Evolutionary conservation across 2,888 invertebrate genomes (phyloP).

Genomic region (Hirtodrosophila trivittata): DNA sequence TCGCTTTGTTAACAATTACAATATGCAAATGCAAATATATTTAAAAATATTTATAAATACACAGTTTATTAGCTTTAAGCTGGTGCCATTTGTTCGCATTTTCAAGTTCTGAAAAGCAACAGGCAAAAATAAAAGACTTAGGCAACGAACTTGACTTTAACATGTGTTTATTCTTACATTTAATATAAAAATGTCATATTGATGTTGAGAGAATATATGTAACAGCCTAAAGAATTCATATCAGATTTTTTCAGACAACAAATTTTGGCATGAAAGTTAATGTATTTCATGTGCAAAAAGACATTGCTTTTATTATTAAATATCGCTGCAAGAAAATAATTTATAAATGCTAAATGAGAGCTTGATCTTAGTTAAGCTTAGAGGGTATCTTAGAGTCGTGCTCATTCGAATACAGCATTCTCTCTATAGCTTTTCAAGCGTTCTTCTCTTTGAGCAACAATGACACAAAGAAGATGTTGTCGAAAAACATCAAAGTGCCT

Average conservation of each 20-base stretch:
- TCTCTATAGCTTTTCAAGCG: too few relatives aligned
- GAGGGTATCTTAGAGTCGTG: too few relatives aligned
- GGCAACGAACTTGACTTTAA: constrained; percentile 51
- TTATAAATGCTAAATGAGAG: too few relatives aligned
- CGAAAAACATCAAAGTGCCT: constrained; percentile 61
- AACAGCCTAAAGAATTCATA: too few relatives aligned
- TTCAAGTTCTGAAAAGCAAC: constrained; percentile 27
- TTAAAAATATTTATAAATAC: constrained; percentile 16
- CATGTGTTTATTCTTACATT: constrained; percentile 17
- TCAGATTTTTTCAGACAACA: too few relatives aligned
- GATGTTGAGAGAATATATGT: constrained; percentile 5
- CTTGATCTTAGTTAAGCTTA: too few relatives aligned
- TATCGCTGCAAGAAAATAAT: too few relatives aligned
- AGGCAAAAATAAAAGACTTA: constrained; percentile 47
- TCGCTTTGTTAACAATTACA: constrained; percentile 19
- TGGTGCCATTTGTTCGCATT: too few relatives aligned
- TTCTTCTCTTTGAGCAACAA: constrained; percentile 24
- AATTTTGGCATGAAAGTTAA: too few relatives aligned
- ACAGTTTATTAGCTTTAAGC: constrained; percentile 28
- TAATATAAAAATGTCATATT: constrained; percentile 16
- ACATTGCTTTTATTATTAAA: too few relatives aligned
- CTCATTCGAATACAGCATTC: too few relatives aligned
- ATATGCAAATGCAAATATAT: constrained; percentile 26
- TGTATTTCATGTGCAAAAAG: too few relatives aligned
- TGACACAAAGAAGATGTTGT: constrained; percentile 60